Evolutionary conservation across 2,888 invertebrate genomes (phyloP), one percentile per base, ranked within the genome.

Genomic region (Busseola fusca): DNA sequence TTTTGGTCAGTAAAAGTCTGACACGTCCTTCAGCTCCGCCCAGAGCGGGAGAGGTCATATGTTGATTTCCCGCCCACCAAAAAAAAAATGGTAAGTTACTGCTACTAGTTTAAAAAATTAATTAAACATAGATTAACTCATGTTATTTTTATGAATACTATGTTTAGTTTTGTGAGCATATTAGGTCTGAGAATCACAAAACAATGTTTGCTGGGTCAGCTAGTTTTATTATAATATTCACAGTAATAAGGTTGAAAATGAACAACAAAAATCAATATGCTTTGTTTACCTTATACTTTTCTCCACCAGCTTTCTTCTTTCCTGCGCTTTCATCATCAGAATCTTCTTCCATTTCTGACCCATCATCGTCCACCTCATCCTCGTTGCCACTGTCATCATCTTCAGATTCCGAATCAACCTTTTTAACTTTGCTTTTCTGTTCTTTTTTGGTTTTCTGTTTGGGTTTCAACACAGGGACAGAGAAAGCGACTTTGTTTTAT

Each of bases 391-490:
- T 88, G 64, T 90, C 88, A 64, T 85, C 89, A 86, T 73, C 73
- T 62, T 71, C 85, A 34, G 89, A 91, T 25, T 91, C 91, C 5
- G 86, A 77, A n/a, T 88, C 84, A 45, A 18, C 54, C 14, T 63
- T 57, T 12, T 42, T 58, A 42, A 80, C 62, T 70, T 87, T 80
- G 10, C 42, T 62, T 48, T 87, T 86, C 63, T 84, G 76, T 88
- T 88, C 93, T 9, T 71, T 72, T 89, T 91, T 96, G 91, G 21
- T 85, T 87, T 91, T 93, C 78, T 94, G 91, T 88, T 97, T 97
- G 1, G 96, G 97, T 86, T 96, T 97, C 54, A 97, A 89, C 97
- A n/a, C n/a, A n/a, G n/a, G n/a, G n/a, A n/a, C n/a, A n/a, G n/a
- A n/a, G n/a, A n/a, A n/a, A n/a, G n/a, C n/a, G n/a, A n/a, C n/a